These are phyloP conservation scores for Pyrrhosoma nymphula DNA, from an alignment of 2,888 invertebrate species.

Conservation along the genomic window DNA sequence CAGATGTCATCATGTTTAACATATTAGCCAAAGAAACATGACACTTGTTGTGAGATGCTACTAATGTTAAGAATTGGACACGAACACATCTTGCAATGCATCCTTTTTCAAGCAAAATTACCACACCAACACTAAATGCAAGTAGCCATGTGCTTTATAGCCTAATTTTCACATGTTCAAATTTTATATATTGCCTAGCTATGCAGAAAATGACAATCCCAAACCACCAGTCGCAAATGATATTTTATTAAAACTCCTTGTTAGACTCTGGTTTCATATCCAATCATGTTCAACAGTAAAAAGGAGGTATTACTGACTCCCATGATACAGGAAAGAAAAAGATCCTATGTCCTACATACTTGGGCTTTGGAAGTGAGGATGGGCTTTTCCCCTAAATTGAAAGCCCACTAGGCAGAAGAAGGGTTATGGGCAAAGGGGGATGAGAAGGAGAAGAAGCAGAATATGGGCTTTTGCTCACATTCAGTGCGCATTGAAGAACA, in stretches of 20 bases:
- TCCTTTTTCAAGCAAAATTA: constrained; percentile 67
- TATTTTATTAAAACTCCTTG: constrained; percentile 53
- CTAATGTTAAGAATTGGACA: constrained; percentile 29
- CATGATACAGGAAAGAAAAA: background rate
- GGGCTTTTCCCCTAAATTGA: background rate
- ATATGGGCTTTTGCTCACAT: constrained; percentile 53
- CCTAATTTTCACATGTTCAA: constrained; percentile 42
- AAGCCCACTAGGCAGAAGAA: constrained; percentile 43
- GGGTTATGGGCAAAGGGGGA: constrained; percentile 58
- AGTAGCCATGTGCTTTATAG: constrained; percentile 67
- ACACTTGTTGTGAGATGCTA: constrained; percentile 34
- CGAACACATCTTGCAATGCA: constrained; percentile 64
- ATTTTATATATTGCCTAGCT: constrained; percentile 48
- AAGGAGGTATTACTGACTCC: background rate
- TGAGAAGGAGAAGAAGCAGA: constrained; percentile 70
- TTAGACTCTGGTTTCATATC: background rate
- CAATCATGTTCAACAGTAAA: constrained; percentile 2
- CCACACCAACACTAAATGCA: constrained; percentile 68
- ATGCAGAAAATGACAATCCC: constrained; percentile 48
- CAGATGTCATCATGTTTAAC: constrained; percentile 40
- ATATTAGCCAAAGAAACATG: constrained; percentile 45
- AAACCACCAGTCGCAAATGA: constrained; percentile 60
- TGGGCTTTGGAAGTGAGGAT: background rate
- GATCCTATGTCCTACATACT: constrained; percentile 45
- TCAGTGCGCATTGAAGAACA: constrained; percentile 70